Conservation (phyloP, 1,140 invertebrate genomes). For the Eueides isabella region DNA sequence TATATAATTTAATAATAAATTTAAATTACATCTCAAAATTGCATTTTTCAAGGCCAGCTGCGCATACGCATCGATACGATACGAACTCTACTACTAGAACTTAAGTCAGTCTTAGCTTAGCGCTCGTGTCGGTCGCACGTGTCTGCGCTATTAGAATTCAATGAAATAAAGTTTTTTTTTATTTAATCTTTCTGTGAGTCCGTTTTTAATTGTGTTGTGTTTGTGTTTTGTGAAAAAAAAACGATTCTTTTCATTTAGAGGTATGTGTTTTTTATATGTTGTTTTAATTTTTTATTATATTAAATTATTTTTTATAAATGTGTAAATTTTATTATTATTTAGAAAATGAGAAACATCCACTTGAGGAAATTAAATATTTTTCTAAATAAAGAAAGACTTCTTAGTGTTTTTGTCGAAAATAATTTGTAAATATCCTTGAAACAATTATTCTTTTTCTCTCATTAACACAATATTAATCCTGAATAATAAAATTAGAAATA, state of each 20-base stretch:
- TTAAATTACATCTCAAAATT: conserved; percentile 67
- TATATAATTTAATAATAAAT: conserved; percentile 1
- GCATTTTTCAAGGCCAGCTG: conserved; percentile 61
- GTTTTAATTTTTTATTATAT: background rate
- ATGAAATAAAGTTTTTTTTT: background rate
- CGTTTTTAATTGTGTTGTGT: conserved; percentile 15
- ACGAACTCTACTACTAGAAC: background rate
- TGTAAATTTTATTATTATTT: no score
- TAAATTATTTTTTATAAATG: background rate
- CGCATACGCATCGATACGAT: conserved; percentile 46
- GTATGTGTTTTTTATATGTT: background rate
- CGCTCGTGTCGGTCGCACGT: conserved; percentile 31
- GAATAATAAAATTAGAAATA: no score
- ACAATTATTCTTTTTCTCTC: no score
- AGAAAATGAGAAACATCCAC: no score
- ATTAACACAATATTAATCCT: no score
- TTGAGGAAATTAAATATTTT: no score
- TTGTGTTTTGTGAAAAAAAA: conserved; percentile 15
- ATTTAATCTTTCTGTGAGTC: conserved; percentile 1
- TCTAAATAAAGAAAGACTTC: no score
- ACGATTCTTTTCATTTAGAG: conserved; percentile 20
- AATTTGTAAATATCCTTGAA: no score
- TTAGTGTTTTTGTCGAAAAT: background rate
- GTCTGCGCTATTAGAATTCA: background rate
- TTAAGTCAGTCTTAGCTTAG: conserved; percentile 35